A percentile compares a stretch with the other conserved stretches of the same genome.
Conservation (phyloP, 2,888 invertebrate genomes). For the Dyspetes luteomarginatus region DNA sequence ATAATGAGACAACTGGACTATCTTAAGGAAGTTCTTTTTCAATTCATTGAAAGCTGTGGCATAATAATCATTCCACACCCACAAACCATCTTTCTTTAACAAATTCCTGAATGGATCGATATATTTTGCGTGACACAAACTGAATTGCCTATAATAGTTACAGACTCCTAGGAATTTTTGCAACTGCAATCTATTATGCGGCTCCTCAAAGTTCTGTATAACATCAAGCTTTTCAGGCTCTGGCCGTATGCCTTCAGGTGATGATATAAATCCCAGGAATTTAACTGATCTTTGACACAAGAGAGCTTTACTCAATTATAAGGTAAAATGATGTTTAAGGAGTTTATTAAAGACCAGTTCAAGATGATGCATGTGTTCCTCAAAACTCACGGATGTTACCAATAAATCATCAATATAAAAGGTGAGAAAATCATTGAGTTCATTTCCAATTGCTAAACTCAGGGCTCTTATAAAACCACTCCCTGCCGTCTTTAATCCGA, state of each 20-base stretch:
- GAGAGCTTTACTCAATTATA: slow-evolving; percentile 68
- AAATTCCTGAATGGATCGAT: slow-evolving; percentile 56
- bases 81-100: slow-evolving; percentile 40
- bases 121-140: slow-evolving; percentile 31
- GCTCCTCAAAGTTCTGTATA: slow-evolving; percentile 68
- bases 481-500: too few species aligned
- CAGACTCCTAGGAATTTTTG: slow-evolving; percentile 64
- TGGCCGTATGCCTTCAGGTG: slow-evolving; percentile 42
- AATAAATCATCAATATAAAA: too few species aligned
- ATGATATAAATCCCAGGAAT: slow-evolving; percentile 58
- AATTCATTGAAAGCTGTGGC: slow-evolving; percentile 47
- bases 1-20: slow-evolving; percentile 48
- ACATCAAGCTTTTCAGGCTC: slow-evolving; percentile 59
- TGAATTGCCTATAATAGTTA: slow-evolving; percentile 60
- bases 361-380: too few species aligned
- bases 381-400: too few species aligned
- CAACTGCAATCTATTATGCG: slow-evolving; percentile 68
- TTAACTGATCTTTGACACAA: slow-evolving; percentile 58
- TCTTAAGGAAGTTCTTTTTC: slow-evolving; percentile 54
- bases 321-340: too few species aligned
- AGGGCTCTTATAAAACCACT: too few species aligned
- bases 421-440: too few species aligned
- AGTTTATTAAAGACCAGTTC: too few species aligned
- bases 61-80: slow-evolving; percentile 56
- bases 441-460: too few species aligned